Evolutionary conservation across 2,113 vertebrate genomes (phyloP).

Genomic region (Nannobrachium achirus): DNA sequence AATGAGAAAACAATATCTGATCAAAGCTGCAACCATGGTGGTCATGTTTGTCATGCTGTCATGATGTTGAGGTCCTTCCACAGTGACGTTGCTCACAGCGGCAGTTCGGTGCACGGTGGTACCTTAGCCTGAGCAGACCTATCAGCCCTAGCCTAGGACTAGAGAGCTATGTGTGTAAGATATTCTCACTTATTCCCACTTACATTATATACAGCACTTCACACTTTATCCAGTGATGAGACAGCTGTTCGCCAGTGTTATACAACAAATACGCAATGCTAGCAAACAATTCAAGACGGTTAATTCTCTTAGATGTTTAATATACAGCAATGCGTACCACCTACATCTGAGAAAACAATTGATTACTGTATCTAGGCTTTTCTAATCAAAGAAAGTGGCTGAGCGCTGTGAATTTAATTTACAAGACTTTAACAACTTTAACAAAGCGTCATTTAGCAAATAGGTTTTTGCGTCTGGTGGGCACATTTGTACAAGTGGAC

Average conservation of each 20-base stretch:
- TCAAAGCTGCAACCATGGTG: too few relatives aligned
- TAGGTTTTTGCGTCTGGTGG: conserved; percentile 32
- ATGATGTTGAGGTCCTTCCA: too few relatives aligned
- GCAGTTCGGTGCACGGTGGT: too few relatives aligned
- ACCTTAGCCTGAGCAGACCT: too few relatives aligned
- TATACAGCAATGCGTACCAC: conserved; percentile 5
- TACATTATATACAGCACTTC: neutral
- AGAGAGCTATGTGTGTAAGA: too few relatives aligned
- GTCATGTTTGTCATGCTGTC: too few relatives aligned
- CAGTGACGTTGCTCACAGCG: too few relatives aligned
- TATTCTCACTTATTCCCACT: neutral
- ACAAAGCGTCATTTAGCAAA: conserved; percentile 42
- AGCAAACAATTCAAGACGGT: neutral
- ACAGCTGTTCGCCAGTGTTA: conserved; percentile 16
- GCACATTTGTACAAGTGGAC: conserved; percentile 25
- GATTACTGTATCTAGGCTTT: neutral
- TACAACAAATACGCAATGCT: neutral
- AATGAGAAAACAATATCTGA: too few relatives aligned
- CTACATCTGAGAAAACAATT: neutral
- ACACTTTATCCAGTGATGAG: neutral
- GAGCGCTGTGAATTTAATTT: conserved; percentile 43
- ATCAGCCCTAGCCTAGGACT: too few relatives aligned
- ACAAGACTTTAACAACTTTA: conserved; percentile 46
- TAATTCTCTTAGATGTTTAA: neutral
- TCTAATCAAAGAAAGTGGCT: conserved; percentile 39